Percentiles rank a stretch among this genome's conserved stretches.
Evolutionary conservation across 1,140 invertebrate species (phyloP).

Genomic region (Nasonia vitripennis): DNA sequence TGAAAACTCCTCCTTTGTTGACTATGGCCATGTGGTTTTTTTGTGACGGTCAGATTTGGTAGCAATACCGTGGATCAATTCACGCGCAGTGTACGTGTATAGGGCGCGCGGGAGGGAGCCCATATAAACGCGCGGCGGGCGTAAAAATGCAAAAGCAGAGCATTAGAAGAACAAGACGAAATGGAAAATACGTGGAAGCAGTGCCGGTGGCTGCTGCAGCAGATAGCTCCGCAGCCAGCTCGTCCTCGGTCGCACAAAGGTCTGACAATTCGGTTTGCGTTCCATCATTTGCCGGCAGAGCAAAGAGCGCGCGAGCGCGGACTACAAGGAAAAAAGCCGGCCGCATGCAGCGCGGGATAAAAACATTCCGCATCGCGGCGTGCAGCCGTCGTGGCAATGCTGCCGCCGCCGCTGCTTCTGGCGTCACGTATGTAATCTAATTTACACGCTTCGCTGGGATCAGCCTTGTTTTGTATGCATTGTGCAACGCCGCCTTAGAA

Average conservation of each 20-base stretch:
- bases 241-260: too few relatives aligned
- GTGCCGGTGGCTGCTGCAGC: neutral
- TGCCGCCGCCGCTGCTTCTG: neutral
- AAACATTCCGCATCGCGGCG: too few relatives aligned
- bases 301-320: constrained; percentile 9
- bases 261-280: neutral
- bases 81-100: too few relatives aligned
- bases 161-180: constrained; percentile 1
- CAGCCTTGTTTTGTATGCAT: constrained; percentile 60
- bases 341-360: too few relatives aligned
- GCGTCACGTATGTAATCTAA: constrained; percentile 55
- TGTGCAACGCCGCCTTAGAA: constrained; percentile 54
- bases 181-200: constrained; percentile 12
- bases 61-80: too few relatives aligned
- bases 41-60: too few relatives aligned
- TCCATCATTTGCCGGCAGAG: neutral
- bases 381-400: too few relatives aligned
- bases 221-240: neutral
- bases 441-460: constrained; percentile 59
- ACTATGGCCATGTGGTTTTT: too few relatives aligned
- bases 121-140: too few relatives aligned
- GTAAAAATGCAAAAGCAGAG: constrained; percentile 16
- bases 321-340: neutral
- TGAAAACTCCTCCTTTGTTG: too few relatives aligned
- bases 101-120: too few relatives aligned